Evolutionary conservation across 2,888 invertebrate species (phyloP).

Genomic region (Byasa hedistus): DNA sequence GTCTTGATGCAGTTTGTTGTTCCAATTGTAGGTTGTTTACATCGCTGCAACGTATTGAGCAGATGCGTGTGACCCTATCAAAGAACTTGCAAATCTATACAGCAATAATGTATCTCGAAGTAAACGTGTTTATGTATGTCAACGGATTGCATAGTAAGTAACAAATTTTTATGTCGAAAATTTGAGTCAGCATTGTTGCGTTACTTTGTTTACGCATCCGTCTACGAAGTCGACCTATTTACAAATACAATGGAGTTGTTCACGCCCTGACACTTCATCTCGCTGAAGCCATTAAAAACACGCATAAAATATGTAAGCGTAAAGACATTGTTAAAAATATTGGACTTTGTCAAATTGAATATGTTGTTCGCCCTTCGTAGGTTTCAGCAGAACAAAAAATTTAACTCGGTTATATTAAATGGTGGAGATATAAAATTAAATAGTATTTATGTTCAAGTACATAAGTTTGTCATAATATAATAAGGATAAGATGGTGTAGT

Average conservation of each 20-base stretch:
- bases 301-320: not conserved
- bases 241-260: constrained; percentile 65
- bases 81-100: not conserved
- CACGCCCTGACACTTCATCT: constrained; percentile 53
- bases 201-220: constrained; percentile 57
- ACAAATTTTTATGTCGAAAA: not conserved
- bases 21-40: constrained; percentile 73
- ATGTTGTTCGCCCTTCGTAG: too few species aligned
- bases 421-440: not conserved
- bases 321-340: not conserved
- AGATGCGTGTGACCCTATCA: constrained; percentile 40
- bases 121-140: not conserved
- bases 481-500: not conserved
- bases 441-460: not conserved
- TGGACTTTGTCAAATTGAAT: not conserved
- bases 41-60: constrained; percentile 41
- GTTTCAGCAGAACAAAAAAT: too few species aligned
- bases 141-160: not conserved
- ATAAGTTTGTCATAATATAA: not conserved
- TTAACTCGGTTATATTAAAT: too few species aligned
- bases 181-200: constrained; percentile 41
- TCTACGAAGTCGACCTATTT: constrained; percentile 64
- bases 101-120: constrained; percentile 20
- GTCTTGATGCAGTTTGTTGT: constrained; percentile 75
- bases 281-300: constrained; percentile 40